A percentile compares a stretch with the other conserved stretches of the same genome.
These are phyloP conservation scores for Thymallus thymallus DNA, from an alignment of 2,113 vertebrate species.

Conservation along the genomic window DNA sequence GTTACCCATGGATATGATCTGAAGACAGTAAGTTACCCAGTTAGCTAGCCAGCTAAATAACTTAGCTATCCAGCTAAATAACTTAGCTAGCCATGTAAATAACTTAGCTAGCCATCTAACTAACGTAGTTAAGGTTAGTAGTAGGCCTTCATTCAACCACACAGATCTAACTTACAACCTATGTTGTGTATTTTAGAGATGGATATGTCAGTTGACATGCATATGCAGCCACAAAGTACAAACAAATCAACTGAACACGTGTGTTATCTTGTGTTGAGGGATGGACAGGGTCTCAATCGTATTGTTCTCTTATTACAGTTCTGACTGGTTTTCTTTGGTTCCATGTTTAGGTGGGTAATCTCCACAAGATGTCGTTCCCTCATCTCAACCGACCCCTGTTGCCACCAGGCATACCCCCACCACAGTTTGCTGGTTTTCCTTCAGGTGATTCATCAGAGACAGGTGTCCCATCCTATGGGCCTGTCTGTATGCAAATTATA, in stretches of 20 bases:
- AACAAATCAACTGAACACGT: background rate
- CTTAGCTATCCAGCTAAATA: too few relatives aligned
- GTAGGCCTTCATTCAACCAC: background rate
- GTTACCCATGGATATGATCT: too few relatives aligned
- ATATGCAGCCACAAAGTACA: background rate
- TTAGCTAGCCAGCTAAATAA: too few relatives aligned
- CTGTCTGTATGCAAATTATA: background rate
- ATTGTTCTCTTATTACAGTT: background rate
- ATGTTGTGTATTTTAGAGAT: background rate
- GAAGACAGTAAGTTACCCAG: too few relatives aligned
- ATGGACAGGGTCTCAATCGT: background rate
- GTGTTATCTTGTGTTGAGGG: background rate
- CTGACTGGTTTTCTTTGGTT: conserved; percentile 32
- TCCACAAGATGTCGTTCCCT: conserved; percentile 90
- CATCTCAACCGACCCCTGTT: conserved; percentile 95
- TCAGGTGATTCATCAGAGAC: conserved; percentile 71
- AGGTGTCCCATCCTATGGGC: background rate
- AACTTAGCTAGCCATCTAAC: too few relatives aligned
- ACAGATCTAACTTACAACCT: background rate
- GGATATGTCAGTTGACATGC: background rate
- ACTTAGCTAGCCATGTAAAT: too few relatives aligned
- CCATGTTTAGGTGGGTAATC: conserved; percentile 71
- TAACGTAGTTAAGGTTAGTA: too few relatives aligned
- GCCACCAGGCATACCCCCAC: conserved; percentile 92
- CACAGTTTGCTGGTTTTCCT: conserved; percentile 92